Evolutionary conservation across 2,797 vertebrate species (phyloP), one percentile per base, ranked within the genome.

Genomic region (Melanotaenia pygmaea): DNA sequence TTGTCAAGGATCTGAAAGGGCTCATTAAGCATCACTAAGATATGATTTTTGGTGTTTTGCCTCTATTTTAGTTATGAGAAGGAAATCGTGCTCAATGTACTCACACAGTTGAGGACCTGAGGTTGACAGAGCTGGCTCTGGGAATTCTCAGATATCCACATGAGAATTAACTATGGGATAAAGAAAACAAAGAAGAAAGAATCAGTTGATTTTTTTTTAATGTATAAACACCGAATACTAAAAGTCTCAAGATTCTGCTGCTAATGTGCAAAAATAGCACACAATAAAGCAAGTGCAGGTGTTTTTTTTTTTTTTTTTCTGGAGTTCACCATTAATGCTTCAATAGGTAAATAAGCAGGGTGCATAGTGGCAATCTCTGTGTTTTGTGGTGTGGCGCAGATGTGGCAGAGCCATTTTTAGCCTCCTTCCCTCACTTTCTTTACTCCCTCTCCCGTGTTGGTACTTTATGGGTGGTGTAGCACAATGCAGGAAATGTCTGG

Each of bases 401-500:
- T 93, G 88, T 72, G 75, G 86, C 83, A 59, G 59, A 77, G 74
- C 70, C 88, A 90, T 91, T 93, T 95, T 93, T 94, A 94, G 92
- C 80, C 64, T 77, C 83, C 20, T 63, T 75, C 80, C 32, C 63
- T 84, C 75, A 75, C 82, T 90, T 87, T 85, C 88, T 76, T 85
- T 59, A 24, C 79, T 72, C 68, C 6, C 86, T 83, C 83, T 65
- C 77, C 91, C 54, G 69, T 60, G 28, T 79, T 82, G 86, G 51
- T 28, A 34, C 77, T 89, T 88, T 86, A 85, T 85, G 91, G 87
- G 92, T 93, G 87, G 77, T 87, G 87, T 88, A 80, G 82, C 87
- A 86, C 88, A 86, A 88, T 92, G 86, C 93, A 95, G 91, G 89
- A 93, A 93, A 87, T 80, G 88, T 91, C 87, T 92, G 79, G 76